Base-by-base conservation (phyloP, 2,113 vertebrate species). In the Siphamia tubifer region DNA sequence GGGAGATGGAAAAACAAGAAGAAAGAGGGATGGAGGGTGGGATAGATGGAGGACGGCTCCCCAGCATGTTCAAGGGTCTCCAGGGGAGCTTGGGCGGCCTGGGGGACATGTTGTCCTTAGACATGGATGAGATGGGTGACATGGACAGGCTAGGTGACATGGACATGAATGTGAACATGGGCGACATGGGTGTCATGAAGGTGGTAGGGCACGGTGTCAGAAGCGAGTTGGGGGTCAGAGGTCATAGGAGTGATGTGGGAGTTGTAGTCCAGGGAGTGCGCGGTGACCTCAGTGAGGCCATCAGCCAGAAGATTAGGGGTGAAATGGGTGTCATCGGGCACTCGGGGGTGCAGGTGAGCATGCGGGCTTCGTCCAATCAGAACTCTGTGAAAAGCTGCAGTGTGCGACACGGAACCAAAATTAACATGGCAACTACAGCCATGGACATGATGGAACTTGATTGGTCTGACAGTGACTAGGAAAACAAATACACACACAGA, bases 371-470 rank as follows among this genome's bases (percentile, higher is more conserved):
- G 1, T 90, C 88, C 89, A 98, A 98, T 93, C 95, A 97, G 94
- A 98, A 98, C 94, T 97, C 96, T 90, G 94, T 95, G 88, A 96
- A 96, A 93, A 96, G 95, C 92, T 96, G 95, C 86, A 96, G 95
- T 74, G 92, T 97, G 81, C 81, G 96, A 81, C 94, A 94, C 70
- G 96, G 96, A 63, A 95, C 94, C 93, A 98, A 96, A 88, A 92
- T 99, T 91, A 95, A 97, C 93, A 94, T 98, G 91, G 86, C 90
- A 0, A 74, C 88, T 0, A 68, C 87, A 77, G 94, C 95, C 75
- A 85, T 97, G 94, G 94, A 94, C 92, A 94, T 96, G 94, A 95
- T 93, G 92, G 94, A 96, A 84, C 94, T 98, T 79, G 93, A 94
- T 84, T 96, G 96, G 94, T 97, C 96, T 70, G 94, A 95, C 64